These are phyloP conservation scores for Cladopsammia gracilis DNA, from an alignment of 64 coral and sea anemone species.

Conservation along the genomic window DNA sequence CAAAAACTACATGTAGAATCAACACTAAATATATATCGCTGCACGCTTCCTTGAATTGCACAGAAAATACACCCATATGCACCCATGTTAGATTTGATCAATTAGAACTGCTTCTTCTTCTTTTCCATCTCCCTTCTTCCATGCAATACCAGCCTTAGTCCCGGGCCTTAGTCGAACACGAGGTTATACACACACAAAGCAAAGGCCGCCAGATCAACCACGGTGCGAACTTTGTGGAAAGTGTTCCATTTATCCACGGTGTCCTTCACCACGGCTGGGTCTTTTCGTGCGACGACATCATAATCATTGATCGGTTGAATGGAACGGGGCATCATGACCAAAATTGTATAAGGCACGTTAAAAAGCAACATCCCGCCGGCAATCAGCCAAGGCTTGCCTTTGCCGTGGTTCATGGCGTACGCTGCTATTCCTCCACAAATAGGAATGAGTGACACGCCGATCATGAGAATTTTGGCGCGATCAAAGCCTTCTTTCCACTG, in stretches of 20 bases:
- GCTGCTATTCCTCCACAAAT: slow-evolving; percentile 38
- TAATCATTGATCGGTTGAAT: slow-evolving; percentile 49
- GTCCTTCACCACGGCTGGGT: slow-evolving; percentile 19
- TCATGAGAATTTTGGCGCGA: slow-evolving; percentile 40
- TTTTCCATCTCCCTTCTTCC: no score
- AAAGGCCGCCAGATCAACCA: slow-evolving; percentile 43
- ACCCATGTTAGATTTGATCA: no score
- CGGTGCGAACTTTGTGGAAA: slow-evolving; percentile 46
- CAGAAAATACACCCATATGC: no score
- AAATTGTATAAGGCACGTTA: slow-evolving; percentile 45
- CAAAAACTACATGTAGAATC: no score
- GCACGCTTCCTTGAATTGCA: no score
- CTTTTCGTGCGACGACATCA: slow-evolving; percentile 21
- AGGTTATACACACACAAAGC: slow-evolving; percentile 54
- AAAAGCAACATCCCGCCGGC: slow-evolving; percentile 17
- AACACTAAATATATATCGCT: no score
- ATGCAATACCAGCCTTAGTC: no score
- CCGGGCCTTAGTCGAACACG: slow-evolving; percentile 32
- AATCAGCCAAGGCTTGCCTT: slow-evolving; percentile 55
- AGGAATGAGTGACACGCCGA: slow-evolving; percentile 40
- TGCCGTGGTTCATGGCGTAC: slow-evolving; percentile 28
- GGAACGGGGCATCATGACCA: slow-evolving; percentile 36
- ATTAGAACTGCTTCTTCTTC: no score
- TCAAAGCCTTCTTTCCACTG: slow-evolving; percentile 46
- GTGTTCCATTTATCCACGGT: slow-evolving; percentile 47